Percentiles rank a stretch among this genome's conserved stretches.
phyloP scores from a whole-genome alignment of 2,888 invertebrate genomes.

The Portevinia maculata region DNA sequence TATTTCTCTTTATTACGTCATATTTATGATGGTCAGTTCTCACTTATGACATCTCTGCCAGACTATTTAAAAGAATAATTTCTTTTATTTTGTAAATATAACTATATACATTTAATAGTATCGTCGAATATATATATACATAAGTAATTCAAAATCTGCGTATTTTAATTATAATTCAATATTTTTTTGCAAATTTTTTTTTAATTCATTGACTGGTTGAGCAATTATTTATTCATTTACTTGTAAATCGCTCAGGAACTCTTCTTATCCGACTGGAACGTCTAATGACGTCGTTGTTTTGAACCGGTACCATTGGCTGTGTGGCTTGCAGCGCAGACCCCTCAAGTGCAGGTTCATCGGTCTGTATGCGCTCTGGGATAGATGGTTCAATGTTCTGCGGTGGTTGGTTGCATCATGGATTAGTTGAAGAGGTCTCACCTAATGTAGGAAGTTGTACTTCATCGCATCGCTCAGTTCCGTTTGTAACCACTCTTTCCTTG shows the following conservation, averaged over 20 bases:
- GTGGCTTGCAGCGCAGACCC: background rate
- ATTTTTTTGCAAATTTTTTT: no score
- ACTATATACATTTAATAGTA: background rate
- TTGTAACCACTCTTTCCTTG: conserved; percentile 2
- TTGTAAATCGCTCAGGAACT: conserved; percentile 33
- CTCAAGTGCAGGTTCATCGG: no score
- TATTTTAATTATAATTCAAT: background rate
- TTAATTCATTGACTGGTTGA: background rate
- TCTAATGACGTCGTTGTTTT: conserved; percentile 7
- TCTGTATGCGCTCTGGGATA: background rate
- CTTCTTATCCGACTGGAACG: conserved; percentile 21
- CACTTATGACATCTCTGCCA: no score
- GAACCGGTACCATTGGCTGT: background rate
- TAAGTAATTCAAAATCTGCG: background rate
- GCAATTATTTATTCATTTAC: background rate
- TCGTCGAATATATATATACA: background rate
- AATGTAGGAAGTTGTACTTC: background rate
- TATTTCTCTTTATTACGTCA: no score
- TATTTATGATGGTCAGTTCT: no score
- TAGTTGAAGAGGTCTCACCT: no score
- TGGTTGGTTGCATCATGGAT: background rate
- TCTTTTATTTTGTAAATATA: no score
- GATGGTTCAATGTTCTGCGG: background rate
- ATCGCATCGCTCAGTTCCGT: background rate
- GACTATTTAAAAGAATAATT: no score